Base-by-base conservation (phyloP, 2,113 vertebrate genomes). In the Corythoichthys haematopterus region DNA sequence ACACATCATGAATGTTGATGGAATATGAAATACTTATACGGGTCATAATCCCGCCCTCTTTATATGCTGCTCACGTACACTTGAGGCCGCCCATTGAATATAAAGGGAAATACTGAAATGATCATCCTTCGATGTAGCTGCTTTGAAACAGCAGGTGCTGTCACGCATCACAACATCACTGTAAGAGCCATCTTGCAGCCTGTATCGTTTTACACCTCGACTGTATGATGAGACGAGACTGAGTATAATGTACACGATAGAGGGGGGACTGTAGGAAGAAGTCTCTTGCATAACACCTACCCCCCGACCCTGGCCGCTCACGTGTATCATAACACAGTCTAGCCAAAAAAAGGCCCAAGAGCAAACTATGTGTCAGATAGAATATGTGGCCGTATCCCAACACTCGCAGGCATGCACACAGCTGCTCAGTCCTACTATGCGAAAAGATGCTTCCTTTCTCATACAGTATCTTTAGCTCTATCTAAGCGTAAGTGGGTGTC, bases 281-380 rank as follows among this genome's bases (percentile, higher is more conserved):
- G 56, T 11, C 61, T 68, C 77, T 85, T 87, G 87, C 85, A 69
- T 85, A 90, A 88, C 71, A 69, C 55, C 66, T 62, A n/a, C 0
- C 60, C 68, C 80, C 57, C 83, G 50, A 57, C 70, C 48, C 28
- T 37, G 61, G 53, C 58, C 70, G 48, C 80, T 88, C 89, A 88
- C 82, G 81, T 89, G 87, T 73, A 76, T 82, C 84, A 86, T 90
- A 87, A 88, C 85, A 77, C 35, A 68, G 75, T 66, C 73, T 69
- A 86, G 80, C 85, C 9, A 13, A 12, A 35, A 81, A 76, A 45
- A 61, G 69, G 72, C 75, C 82, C 85, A 66, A 71, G 70, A 80
- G 80, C 65, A 67, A 78, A 76, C 53, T 65, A 15, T 75, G 77
- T 82, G 83, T 76, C 80, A 68, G 82, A 73, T 43, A 76, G 66